phyloP scores from a whole-genome alignment of 2,113 vertebrate genomes.

The Cheirogaleus medius region DNA sequence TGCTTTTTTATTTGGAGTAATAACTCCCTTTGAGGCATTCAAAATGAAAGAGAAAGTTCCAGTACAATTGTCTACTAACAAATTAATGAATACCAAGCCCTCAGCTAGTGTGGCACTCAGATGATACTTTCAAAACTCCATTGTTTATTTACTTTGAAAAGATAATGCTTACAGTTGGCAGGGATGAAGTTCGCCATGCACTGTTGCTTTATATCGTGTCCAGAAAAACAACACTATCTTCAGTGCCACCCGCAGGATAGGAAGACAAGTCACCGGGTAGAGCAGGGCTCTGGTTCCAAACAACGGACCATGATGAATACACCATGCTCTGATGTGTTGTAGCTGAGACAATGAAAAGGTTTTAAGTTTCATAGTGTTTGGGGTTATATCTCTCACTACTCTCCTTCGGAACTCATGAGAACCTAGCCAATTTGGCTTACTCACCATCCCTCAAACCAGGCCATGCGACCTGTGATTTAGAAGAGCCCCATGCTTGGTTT shows the following conservation, averaged over 20 bases:
- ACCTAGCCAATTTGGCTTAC: background rate
- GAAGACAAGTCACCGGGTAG: background rate
- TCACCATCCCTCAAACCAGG: background rate
- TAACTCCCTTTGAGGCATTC: background rate
- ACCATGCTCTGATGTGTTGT: background rate
- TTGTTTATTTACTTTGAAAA: background rate
- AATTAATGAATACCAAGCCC: background rate
- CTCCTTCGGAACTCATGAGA: background rate
- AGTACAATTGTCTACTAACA: background rate
- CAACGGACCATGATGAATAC: background rate
- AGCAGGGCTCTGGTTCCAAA: background rate
- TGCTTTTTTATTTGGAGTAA: background rate
- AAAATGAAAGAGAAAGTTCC: background rate
- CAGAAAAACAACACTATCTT: background rate
- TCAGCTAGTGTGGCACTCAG: background rate
- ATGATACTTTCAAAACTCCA: background rate
- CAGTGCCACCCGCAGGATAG: background rate
- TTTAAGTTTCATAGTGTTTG: background rate
- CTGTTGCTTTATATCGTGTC: background rate
- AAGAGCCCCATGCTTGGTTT: background rate
- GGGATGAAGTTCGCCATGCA: background rate
- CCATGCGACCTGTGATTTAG: background rate
- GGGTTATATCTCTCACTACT: background rate
- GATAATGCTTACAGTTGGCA: background rate
- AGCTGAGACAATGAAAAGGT: background rate